Conservation (phyloP, 1,140 invertebrate species). For the Aplysia californica region DNA sequence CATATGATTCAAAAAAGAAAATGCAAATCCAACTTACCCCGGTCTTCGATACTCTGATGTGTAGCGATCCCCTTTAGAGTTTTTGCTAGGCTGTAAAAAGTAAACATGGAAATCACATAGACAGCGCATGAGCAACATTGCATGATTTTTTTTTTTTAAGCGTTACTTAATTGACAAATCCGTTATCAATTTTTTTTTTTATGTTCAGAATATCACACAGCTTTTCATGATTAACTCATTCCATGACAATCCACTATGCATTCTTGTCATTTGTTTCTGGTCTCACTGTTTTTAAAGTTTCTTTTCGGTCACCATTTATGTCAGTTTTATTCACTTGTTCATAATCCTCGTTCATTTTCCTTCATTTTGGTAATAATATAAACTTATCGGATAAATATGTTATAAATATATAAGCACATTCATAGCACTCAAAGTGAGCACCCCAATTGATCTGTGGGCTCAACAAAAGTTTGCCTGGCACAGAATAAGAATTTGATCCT, state of each 20-base stretch:
- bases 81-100: slow-evolving; percentile 44
- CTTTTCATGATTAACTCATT: not conserved
- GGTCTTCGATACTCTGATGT: slow-evolving; percentile 50
- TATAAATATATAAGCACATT: no score
- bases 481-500: no score
- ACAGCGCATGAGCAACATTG: not conserved
- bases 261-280: not conserved
- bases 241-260: not conserved
- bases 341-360: no score
- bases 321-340: no score
- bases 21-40: no score
- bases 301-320: not conserved
- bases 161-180: not conserved
- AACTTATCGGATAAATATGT: no score
- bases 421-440: no score
- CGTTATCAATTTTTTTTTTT: not conserved
- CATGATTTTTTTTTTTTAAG: not conserved
- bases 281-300: not conserved
- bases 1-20: no score
- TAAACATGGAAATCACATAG: not conserved
- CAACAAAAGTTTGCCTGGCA: no score
- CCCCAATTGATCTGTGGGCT: no score
- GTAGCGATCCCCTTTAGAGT: slow-evolving; percentile 37
- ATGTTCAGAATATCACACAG: not conserved
- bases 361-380: no score